Evolutionary conservation across 2,797 vertebrate genomes (phyloP), one percentile per base, ranked within the genome.

Genomic region (Ceryle rudis): DNA sequence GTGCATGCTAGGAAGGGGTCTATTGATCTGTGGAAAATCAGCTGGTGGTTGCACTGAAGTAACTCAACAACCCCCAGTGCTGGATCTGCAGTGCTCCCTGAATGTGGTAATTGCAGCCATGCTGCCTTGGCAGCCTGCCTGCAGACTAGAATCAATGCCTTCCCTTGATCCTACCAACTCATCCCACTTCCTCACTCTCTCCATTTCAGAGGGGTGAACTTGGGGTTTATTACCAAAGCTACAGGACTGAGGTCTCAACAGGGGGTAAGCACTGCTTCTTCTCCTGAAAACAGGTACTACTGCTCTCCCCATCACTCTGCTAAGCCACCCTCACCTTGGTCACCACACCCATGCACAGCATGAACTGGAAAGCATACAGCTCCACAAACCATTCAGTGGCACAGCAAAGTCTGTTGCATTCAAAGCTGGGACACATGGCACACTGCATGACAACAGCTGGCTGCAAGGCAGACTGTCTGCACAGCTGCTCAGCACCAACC

Each of bases 11-110:
- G 74, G 79, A 89, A 94, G 35, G 7, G 23, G 20, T 64, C 69
- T 93, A 98, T 98, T 83, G 98, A 98, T 98, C 96, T 73, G 92
- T 98, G 97, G 98, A 98, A 97, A 97, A 97, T 95, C 79, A 96
- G 93, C 60, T 23, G 21, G 93, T 95, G 64, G 81, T 80, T 96
- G 74, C 92, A 81, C n/a, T 81, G 95, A 93, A 96, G 69, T 51
- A 86, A 96, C 91, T 93, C 71, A 89, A 73, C 65, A 94, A 60
- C 69, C 81, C 41, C 72, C 80, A 91, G 80, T 91, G 84, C 69
- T 79, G 78, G 62, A 89, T 91, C 42, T 8, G 4, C 70, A 55
- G 82, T 18, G 67, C 74, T 81, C 90, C 86, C 87, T 5, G 7
- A 73, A 87, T 44, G 54, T 5, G 2, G 44, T 83, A 84, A 95